Evolutionary conservation across 1,140 invertebrate genomes (phyloP).

Genomic region (Drosophila kohkoa): DNA sequence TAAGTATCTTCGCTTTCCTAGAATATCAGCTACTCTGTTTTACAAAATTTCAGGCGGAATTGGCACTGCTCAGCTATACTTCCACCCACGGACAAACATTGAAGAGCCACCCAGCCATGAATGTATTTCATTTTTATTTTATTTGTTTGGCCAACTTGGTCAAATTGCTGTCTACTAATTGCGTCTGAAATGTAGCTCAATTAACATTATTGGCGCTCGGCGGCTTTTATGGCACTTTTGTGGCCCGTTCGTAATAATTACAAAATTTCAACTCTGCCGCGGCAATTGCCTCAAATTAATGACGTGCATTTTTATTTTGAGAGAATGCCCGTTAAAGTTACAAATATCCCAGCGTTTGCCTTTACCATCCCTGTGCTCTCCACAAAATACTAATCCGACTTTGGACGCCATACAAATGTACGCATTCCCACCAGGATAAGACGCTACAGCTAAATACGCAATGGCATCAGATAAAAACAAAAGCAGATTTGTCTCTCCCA

Average conservation of each 20-base stretch:
- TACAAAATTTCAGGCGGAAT: background rate
- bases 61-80: background rate
- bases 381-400: conserved; percentile 63
- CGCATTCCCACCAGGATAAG: conserved; percentile 83
- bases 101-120: conserved; percentile 33
- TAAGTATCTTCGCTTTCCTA: background rate
- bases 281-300: conserved; percentile 50
- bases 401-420: conserved; percentile 69
- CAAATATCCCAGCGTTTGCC: conserved; percentile 28
- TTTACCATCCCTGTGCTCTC: conserved; percentile 1
- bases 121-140: conserved; percentile 35
- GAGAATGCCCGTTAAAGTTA: conserved; percentile 51
- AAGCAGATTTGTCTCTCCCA: conserved; percentile 78
- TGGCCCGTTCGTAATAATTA: conserved; percentile 70
- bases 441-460: conserved; percentile 69
- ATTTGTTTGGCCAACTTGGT: conserved; percentile 29
- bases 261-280: conserved; percentile 56
- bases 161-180: conserved; percentile 53
- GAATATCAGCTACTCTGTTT: background rate
- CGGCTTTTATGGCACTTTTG: conserved; percentile 68
- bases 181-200: conserved; percentile 70
- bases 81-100: background rate
- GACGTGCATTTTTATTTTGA: conserved; percentile 43
- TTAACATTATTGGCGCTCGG: conserved; percentile 76
- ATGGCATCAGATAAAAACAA: conserved; percentile 81